Evolutionary conservation across 1,140 invertebrate species (phyloP), one percentile per base, ranked within the genome.

Genomic region (Campoletis sonorensis): DNA sequence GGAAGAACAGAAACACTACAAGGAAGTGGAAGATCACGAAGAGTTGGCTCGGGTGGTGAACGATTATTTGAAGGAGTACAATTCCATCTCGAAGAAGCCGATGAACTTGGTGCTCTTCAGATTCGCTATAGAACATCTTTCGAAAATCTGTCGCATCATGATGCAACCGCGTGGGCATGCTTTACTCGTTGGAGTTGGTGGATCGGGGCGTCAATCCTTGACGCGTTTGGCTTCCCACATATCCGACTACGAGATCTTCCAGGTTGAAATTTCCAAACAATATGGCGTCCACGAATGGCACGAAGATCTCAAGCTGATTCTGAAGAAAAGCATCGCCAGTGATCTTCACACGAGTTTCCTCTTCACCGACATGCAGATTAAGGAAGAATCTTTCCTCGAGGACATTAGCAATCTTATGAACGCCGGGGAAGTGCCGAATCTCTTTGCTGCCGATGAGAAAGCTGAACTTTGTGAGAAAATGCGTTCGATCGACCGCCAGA

Each of bases 41-140:
- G n/a, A n/a, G n/a, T n/a, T n/a, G n/a, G n/a, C n/a, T n/a, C n/a
- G n/a, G n/a, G n/a, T 98, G n/a, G 97, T 98, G 0, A 98, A 99
- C 88, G 95, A 95, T 0, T 98, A 97, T 92, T 92, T 99, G 16
- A 95, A 95, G 2, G 98, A 99, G 88, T 99, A 96, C 86, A 99
- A 99, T 89, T 97, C 98, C 80, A 97, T 99, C 96, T 97, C 97
- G 27, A 99, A 98, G 89, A 99, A 99, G 88, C 98, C 98, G 0
- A 99, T 99, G 98, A 97, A 98, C 92, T 93, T 99, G 64, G 98
- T 99, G 5, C 92, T 99, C 27, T 99, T 99, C 90, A 96, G 96
- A 86, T 99, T 98, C 93, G 97, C 98, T 16, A 96, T 99, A 80
- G 98, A 99, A 92, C 98, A 99, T 94, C 94, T 99, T 80, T 98